phyloP scores from a whole-genome alignment of 1,140 invertebrate genomes.

The Drosophila santomea region DNA sequence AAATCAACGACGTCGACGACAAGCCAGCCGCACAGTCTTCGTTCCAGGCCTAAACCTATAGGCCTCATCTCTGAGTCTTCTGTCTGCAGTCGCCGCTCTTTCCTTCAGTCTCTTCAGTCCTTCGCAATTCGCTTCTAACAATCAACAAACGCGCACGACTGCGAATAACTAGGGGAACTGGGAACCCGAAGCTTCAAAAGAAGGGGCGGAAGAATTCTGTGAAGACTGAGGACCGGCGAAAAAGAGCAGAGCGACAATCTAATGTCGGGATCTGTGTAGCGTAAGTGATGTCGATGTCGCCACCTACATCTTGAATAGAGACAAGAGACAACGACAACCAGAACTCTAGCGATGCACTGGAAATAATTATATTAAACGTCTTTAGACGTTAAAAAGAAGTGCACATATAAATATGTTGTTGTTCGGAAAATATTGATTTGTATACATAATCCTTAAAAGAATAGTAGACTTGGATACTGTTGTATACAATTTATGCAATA shows the following conservation, averaged over 20 bases:
- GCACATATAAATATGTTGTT: too few species aligned
- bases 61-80: constrained; percentile 10
- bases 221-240: constrained; percentile 9
- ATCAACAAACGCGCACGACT: constrained; percentile 71
- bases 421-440: too few species aligned
- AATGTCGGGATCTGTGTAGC: constrained; percentile 72
- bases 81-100: neutral
- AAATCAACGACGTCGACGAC: constrained; percentile 72
- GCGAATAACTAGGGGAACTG: constrained; percentile 31
- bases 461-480: too few species aligned
- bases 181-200: neutral
- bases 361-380: neutral
- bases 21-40: constrained; percentile 38
- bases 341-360: constrained; percentile 17
- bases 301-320: constrained; percentile 67
- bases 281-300: constrained; percentile 76
- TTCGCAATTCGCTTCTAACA: constrained; percentile 48
- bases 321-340: constrained; percentile 29
- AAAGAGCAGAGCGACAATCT: constrained; percentile 55
- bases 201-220: constrained; percentile 27
- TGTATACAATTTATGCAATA: too few species aligned
- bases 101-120: neutral
- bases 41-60: constrained; percentile 13
- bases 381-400: too few species aligned
- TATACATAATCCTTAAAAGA: too few species aligned